These are phyloP conservation scores for Lycia hirtaria DNA, from an alignment of 2,888 invertebrate genomes.

Conservation along the genomic window DNA sequence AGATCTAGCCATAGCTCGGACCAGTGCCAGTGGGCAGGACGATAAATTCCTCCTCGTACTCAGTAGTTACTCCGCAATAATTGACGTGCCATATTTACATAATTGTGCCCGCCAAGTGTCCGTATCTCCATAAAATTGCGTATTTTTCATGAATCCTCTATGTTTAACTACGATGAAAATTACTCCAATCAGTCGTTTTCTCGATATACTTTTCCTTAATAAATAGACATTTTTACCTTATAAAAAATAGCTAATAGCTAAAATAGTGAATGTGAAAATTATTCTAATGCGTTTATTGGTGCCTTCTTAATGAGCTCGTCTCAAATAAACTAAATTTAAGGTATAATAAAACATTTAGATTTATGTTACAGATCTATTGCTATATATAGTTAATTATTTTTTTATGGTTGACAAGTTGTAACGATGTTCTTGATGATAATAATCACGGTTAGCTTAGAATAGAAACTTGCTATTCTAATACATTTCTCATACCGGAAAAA, in stretches of 20 bases:
- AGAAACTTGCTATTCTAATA: too few relatives aligned
- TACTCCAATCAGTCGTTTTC: constrained; percentile 54
- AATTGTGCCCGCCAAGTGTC: constrained; percentile 79
- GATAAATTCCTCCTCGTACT: constrained; percentile 77
- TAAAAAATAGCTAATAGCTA: constrained; percentile 39
- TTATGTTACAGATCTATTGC: background rate
- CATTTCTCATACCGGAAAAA: too few relatives aligned
- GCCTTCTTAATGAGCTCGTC: constrained; percentile 29
- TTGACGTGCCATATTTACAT: constrained; percentile 78
- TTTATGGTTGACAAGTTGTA: too few relatives aligned
- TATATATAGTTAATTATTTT: too few relatives aligned
- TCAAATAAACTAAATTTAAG: constrained; percentile 20
- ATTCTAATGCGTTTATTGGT: constrained; percentile 42
- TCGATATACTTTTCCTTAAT: constrained; percentile 49
- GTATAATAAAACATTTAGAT: background rate
- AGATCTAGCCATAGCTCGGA: constrained; percentile 49
- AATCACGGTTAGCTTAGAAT: too few relatives aligned
- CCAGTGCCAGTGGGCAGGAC: constrained; percentile 42
- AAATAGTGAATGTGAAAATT: constrained; percentile 43
- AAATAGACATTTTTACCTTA: constrained; percentile 54
- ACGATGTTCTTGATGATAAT: too few relatives aligned
- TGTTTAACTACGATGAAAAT: constrained; percentile 70
- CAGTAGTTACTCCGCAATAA: constrained; percentile 78
- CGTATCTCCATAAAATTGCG: constrained; percentile 81
- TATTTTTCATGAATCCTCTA: constrained; percentile 74